phyloP scores from a whole-genome alignment of 2,113 vertebrate species.

The Tichodroma muraria region DNA sequence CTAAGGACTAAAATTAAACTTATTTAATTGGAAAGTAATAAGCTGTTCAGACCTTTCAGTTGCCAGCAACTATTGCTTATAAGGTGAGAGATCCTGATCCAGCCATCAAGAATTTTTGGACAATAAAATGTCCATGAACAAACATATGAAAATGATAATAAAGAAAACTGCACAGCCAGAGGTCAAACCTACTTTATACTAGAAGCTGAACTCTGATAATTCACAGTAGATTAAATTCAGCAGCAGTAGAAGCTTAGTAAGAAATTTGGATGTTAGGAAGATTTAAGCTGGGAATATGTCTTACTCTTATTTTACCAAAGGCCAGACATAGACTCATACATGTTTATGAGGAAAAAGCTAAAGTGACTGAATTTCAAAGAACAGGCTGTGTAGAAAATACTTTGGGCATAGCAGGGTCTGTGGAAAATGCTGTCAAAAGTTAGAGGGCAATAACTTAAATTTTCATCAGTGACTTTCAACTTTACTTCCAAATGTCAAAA shows the following conservation, averaged over 20 bases:
- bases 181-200: conserved; percentile 1
- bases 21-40: neutral
- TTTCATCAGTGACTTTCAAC: conserved; percentile 38
- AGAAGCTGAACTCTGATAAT: conserved; percentile 20
- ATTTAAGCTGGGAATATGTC: conserved; percentile 36
- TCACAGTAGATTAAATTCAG: conserved; percentile 38
- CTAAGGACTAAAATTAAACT: neutral
- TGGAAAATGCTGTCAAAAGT: conserved; percentile 50
- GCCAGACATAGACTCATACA: conserved; percentile 37
- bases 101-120: neutral
- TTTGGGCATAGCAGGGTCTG: neutral
- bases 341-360: conserved; percentile 45
- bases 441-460: conserved; percentile 51
- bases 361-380: conserved; percentile 50
- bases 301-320: conserved; percentile 50
- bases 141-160: neutral
- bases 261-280: conserved; percentile 40
- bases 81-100: neutral
- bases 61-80: neutral
- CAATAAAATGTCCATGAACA: neutral
- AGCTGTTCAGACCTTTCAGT: neutral
- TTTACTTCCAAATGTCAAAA: conserved; percentile 31
- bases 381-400: neutral
- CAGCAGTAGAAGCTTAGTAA: conserved; percentile 34
- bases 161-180: neutral